Evolutionary conservation across 2,113 vertebrate species (phyloP).

Genomic region (Macquaria australasica): DNA sequence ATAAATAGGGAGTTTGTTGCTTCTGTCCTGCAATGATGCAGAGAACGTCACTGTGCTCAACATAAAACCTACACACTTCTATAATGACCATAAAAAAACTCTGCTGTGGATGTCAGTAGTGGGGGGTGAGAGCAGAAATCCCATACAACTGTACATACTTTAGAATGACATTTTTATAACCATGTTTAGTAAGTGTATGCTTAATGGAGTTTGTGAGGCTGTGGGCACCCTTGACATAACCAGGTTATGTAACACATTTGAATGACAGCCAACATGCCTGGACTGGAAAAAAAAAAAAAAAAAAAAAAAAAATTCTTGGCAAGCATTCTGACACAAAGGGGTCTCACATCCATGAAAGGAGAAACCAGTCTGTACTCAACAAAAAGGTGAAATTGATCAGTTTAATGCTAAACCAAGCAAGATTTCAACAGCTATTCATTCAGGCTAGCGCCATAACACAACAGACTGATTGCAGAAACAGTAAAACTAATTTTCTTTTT

Average conservation of each 20-base stretch:
- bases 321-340: neutral
- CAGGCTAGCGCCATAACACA: conserved; percentile 53
- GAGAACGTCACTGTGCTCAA: neutral
- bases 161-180: neutral
- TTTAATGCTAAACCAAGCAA: conserved; percentile 78
- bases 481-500: conserved; percentile 47
- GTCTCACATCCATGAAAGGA: conserved; percentile 35
- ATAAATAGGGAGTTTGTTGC: neutral
- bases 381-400: conserved; percentile 64
- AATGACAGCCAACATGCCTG: neutral
- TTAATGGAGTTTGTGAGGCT: neutral
- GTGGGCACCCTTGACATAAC: neutral
- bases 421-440: conserved; percentile 70
- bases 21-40: neutral
- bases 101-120: neutral
- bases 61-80: neutral
- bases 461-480: conserved; percentile 45
- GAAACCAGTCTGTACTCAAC: conserved; percentile 20
- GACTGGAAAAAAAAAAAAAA: no score
- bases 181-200: neutral
- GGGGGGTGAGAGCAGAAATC: neutral
- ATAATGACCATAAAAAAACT: neutral
- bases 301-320: conserved; percentile 3
- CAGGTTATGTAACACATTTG: conserved; percentile 37
- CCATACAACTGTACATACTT: neutral